A percentile compares a stretch with the other conserved stretches of the same genome.
Conservation (phyloP, 2,113 vertebrate species). For the Thamnophis sirtalis region DNA sequence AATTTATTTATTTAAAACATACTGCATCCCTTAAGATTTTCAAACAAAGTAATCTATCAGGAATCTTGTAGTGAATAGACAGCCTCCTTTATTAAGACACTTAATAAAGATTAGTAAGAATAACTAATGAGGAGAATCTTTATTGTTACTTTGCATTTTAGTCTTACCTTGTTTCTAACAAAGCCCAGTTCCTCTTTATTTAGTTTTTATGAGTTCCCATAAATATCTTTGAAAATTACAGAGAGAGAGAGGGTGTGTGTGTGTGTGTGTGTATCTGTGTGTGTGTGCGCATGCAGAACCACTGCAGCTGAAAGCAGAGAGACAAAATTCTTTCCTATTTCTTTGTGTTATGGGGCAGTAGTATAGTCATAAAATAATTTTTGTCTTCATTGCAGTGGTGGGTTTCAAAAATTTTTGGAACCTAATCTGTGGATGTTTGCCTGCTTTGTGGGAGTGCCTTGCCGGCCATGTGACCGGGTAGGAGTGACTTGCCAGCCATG, state of each 20-base stretch:
- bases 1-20: neutral
- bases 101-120: neutral
- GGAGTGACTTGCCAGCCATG: too few relatives aligned
- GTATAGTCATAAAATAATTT: conserved; percentile 52
- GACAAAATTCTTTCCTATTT: conserved; percentile 40
- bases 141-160: neutral
- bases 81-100: neutral
- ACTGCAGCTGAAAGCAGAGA: conserved; percentile 26
- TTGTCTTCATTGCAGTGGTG: conserved; percentile 52
- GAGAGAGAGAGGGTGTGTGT: too few relatives aligned
- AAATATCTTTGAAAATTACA: neutral
- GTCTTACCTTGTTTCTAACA: neutral
- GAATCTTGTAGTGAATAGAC: neutral
- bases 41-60: neutral
- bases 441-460: too few relatives aligned
- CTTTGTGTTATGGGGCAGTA: conserved; percentile 49
- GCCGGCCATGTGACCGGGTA: too few relatives aligned
- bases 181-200: neutral
- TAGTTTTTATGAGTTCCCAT: neutral
- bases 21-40: neutral
- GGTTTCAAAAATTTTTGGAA: too few relatives aligned
- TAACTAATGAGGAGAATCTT: neutral
- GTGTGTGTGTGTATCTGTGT: too few relatives aligned
- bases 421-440: too few relatives aligned
- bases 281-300: neutral